A percentile compares a stretch with the other conserved stretches of the same genome.
Conservation (phyloP, 2,113 vertebrate species). For the Callithrix jacchus region DNA sequence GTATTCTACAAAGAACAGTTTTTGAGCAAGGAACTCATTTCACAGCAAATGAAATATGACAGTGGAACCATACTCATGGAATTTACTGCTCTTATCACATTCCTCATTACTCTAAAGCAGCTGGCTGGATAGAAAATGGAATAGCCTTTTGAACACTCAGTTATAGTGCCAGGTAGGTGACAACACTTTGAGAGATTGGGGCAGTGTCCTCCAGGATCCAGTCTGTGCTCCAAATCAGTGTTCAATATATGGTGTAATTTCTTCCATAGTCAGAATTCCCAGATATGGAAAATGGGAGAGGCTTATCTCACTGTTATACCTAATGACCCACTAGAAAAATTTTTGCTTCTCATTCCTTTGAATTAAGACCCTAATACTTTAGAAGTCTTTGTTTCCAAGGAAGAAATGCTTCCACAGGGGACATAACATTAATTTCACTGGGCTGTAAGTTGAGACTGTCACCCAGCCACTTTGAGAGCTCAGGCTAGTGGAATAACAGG, state of each 20-base stretch:
- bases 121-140: neutral
- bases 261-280: neutral
- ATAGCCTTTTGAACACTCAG: neutral
- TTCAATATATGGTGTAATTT: neutral
- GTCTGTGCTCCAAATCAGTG: neutral
- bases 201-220: neutral
- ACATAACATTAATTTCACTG: neutral
- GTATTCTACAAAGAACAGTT: neutral
- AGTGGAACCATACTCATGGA: neutral
- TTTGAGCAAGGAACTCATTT: neutral
- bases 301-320: neutral
- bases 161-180: neutral
- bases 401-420: neutral
- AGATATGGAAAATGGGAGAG: neutral
- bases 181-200: neutral
- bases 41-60: neutral
- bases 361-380: neutral
- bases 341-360: neutral
- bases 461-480: neutral
- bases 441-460: neutral
- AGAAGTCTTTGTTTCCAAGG: neutral
- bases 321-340: neutral
- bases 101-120: neutral
- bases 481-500: neutral
- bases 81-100: neutral